Evolutionary conservation across 35 echinoderm and acorn worm species (phyloP).

Genomic region (Anneissia japonica): DNA sequence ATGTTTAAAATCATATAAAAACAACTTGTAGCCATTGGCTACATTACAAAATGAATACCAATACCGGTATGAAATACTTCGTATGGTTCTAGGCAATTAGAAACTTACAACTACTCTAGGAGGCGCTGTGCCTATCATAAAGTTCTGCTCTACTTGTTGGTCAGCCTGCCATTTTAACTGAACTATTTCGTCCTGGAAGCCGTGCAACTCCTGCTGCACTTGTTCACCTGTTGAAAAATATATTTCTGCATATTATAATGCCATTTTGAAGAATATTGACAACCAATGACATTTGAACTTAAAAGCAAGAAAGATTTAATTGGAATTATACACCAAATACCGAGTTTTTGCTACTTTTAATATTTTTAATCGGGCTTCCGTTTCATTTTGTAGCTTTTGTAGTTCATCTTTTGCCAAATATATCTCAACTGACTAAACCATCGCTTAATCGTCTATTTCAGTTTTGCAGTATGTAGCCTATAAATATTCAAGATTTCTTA

Average conservation of each 20-base stretch:
- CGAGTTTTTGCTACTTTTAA: no score
- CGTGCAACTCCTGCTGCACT: slow-evolving; percentile 51
- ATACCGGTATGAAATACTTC: neutral
- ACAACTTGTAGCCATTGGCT: neutral
- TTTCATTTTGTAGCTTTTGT: neutral
- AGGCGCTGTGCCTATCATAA: slow-evolving; percentile 14
- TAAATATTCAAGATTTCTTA: no score
- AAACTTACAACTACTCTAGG: slow-evolving; percentile 51
- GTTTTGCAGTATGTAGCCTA: no score
- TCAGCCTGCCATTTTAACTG: slow-evolving; percentile 67
- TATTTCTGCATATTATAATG: no score
- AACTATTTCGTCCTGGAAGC: slow-evolving; percentile 64
- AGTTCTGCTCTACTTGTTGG: slow-evolving; percentile 61
- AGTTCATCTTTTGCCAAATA: neutral
- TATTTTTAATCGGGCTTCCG: no score
- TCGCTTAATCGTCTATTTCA: neutral
- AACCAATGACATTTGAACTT: no score
- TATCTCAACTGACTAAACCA: neutral
- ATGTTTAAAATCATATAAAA: neutral
- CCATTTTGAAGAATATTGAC: no score
- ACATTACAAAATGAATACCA: neutral
- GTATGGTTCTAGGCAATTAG: neutral
- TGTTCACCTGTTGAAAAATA: slow-evolving; percentile 30
- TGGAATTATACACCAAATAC: no score
- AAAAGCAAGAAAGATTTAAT: no score